Percentiles rank a stretch among this genome's conserved stretches.
Evolutionary conservation across 2,113 vertebrate genomes (phyloP).

Genomic region (Epinephelus lanceolatus): DNA sequence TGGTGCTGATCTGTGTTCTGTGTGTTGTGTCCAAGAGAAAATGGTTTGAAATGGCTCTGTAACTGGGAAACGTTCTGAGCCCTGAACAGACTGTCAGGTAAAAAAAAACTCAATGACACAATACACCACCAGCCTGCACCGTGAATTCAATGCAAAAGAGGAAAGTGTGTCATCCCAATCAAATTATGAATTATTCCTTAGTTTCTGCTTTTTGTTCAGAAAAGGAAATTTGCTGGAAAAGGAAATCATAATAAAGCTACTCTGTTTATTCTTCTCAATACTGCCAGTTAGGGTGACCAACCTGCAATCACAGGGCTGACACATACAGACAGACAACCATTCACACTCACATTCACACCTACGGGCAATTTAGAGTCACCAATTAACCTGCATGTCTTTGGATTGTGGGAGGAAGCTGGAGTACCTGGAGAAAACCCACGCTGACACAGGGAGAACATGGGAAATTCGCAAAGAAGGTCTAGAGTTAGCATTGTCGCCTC

Average conservation of each 20-base stretch:
- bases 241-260: neutral
- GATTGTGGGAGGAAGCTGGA: too few relatives aligned
- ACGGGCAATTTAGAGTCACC: too few relatives aligned
- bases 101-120: constrained; percentile 12
- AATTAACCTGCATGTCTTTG: too few relatives aligned
- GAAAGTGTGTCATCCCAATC: neutral
- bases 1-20: constrained; percentile 17
- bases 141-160: neutral
- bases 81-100: constrained; percentile 18
- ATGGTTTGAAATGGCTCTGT: constrained; percentile 36
- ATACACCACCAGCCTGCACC: neutral
- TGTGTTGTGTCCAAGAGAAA: constrained; percentile 42
- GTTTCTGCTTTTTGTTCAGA: neutral
- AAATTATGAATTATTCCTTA: constrained; percentile 22
- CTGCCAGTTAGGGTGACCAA: neutral
- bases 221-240: neutral
- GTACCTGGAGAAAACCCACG: too few relatives aligned
- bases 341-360: too few relatives aligned
- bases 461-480: too few relatives aligned
- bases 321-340: too few relatives aligned
- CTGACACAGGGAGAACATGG: too few relatives aligned
- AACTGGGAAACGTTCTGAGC: constrained; percentile 13
- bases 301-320: too few relatives aligned
- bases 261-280: neutral
- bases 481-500: too few relatives aligned